Conservation (phyloP, 2,113 vertebrate genomes). For the Mobula hypostoma region DNA sequence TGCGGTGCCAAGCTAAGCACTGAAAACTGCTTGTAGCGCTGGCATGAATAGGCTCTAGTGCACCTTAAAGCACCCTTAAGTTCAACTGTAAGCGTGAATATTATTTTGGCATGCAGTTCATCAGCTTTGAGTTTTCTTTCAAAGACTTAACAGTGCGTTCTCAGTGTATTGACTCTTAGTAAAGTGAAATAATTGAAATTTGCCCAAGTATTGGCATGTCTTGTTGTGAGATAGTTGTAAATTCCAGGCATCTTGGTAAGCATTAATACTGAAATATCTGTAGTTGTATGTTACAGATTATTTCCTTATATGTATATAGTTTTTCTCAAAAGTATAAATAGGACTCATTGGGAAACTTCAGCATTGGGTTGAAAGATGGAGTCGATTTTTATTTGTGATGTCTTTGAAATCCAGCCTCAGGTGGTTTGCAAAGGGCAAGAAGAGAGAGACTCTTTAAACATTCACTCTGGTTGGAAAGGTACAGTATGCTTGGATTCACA, state of each 20-base stretch:
- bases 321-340: neutral
- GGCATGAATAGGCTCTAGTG: no score
- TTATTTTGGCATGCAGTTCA: no score
- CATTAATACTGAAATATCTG: neutral
- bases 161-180: neutral
- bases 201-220: neutral
- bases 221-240: neutral
- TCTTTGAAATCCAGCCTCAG: neutral
- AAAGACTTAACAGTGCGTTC: neutral
- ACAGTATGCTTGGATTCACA: neutral
- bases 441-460: neutral
- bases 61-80: no score
- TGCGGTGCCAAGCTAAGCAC: no score
- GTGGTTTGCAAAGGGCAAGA: neutral
- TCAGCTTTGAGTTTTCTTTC: neutral
- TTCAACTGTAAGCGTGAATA: no score
- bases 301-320: neutral
- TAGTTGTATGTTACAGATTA: neutral
- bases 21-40: no score
- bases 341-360: neutral
- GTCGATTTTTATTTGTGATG: neutral
- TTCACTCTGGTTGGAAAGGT: neutral
- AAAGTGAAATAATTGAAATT: neutral
- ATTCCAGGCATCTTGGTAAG: neutral
- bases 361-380: neutral